phyloP scores from a whole-genome alignment of 2,888 invertebrate genomes.

The Chrysotoxum bicinctum region DNA sequence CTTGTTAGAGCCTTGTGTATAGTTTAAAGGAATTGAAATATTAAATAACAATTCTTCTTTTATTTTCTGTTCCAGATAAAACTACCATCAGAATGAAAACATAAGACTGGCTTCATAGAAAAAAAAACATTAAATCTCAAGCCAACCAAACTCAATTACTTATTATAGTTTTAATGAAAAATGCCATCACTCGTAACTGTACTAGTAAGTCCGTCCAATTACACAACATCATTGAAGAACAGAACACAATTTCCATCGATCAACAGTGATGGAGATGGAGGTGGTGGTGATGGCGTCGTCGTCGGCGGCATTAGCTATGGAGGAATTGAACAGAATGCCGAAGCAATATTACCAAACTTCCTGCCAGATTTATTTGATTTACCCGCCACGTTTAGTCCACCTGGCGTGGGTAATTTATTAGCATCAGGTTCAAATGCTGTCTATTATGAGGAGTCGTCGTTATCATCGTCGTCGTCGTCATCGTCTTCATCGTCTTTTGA shows the following conservation, averaged over 20 bases:
- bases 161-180: conserved; percentile 61
- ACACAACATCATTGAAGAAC: conserved; percentile 53
- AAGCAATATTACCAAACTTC: conserved; percentile 58
- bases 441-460: conserved; percentile 79
- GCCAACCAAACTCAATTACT: conserved; percentile 19
- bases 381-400: conserved; percentile 77
- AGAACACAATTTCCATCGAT: conserved; percentile 53
- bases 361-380: conserved; percentile 71
- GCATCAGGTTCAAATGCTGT: conserved; percentile 76
- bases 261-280: conserved; percentile 33
- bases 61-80: conserved; percentile 15
- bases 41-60: background rate
- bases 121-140: background rate
- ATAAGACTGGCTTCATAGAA: conserved; percentile 8
- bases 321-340: conserved; percentile 19
- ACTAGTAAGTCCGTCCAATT: conserved; percentile 62
- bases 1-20: no score
- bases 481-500: conserved; percentile 76
- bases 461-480: conserved; percentile 69
- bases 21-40: no score
- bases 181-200: conserved; percentile 72
- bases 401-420: conserved; percentile 78
- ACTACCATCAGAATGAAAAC: conserved; percentile 53
- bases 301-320: conserved; percentile 11
- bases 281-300: no score